These are phyloP conservation scores for Drosophila pandora DNA, from an alignment of 1,140 invertebrate genomes.

Conservation along the genomic window DNA sequence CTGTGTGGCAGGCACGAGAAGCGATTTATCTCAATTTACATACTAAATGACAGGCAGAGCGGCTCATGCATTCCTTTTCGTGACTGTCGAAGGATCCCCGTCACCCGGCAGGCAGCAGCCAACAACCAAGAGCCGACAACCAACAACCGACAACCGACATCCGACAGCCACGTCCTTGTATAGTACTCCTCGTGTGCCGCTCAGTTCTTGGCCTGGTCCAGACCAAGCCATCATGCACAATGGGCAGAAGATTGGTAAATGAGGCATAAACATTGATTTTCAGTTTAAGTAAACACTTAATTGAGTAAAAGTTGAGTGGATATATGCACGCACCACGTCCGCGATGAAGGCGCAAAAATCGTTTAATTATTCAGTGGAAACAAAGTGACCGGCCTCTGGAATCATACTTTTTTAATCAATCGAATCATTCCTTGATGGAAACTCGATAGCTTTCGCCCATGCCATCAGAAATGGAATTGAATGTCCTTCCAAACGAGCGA, in stretches of 20 bases:
- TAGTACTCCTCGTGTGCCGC: constrained; percentile 1
- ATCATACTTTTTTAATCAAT: constrained; percentile 50
- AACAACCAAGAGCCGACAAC: constrained; percentile 12
- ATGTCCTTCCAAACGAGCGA: constrained; percentile 1
- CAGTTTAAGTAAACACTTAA: constrained; percentile 73
- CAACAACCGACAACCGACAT: constrained; percentile 11
- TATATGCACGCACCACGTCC: constrained; percentile 3
- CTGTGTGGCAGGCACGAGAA: constrained; percentile 72
- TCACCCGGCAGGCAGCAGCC: constrained; percentile 7
- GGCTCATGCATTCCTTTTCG: constrained; percentile 68
- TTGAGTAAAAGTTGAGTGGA: constrained; percentile 63
- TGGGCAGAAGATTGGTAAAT: constrained; percentile 65
- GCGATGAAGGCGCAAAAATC: constrained; percentile 37
- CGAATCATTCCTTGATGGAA: constrained; percentile 16
- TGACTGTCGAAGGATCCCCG: constrained; percentile 44
- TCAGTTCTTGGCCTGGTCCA: constrained; percentile 30
- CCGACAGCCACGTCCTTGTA: constrained; percentile 33
- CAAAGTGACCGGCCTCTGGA: constrained; percentile 43
- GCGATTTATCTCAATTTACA: constrained; percentile 82
- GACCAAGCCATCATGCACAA: constrained; percentile 35
- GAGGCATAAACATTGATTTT: constrained; percentile 72
- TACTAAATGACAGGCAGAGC: constrained; percentile 80
- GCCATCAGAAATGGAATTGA: constrained; percentile 9
- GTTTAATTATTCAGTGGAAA: constrained; percentile 47
- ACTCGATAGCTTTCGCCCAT: background rate